Conservation (phyloP, 2,888 invertebrate genomes). For the Cephonodes hylas region DNA sequence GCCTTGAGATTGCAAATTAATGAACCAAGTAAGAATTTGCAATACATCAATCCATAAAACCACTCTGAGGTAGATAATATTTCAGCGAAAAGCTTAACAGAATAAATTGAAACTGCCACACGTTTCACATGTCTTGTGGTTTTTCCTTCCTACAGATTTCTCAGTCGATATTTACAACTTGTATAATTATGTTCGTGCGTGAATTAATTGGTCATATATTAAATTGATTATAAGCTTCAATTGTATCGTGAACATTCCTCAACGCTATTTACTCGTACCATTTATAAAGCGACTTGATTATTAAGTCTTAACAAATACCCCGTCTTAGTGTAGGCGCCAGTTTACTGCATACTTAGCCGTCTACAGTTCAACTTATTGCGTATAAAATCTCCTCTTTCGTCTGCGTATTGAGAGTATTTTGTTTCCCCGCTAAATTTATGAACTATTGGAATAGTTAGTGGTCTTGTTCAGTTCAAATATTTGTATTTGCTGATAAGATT, state of each 20-base stretch:
- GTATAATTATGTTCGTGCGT: not conserved
- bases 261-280: conserved; percentile 17
- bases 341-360: conserved; percentile 7
- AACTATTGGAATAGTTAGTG: not conserved
- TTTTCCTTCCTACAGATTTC: conserved; percentile 22
- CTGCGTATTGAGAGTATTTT: not conserved
- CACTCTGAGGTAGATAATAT: not conserved
- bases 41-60: not conserved
- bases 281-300: conserved; percentile 9
- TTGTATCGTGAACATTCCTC: conserved; percentile 20
- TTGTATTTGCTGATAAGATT: not conserved
- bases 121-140: conserved; percentile 48
- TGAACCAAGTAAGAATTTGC: not conserved
- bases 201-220: conserved; percentile 4
- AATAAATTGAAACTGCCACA: conserved; percentile 32
- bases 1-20: not conserved
- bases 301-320: not conserved
- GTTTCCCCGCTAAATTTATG: not conserved
- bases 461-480: not conserved
- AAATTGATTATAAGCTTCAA: conserved; percentile 14
- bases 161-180: not conserved
- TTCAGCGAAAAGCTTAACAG: not conserved
- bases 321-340: not conserved
- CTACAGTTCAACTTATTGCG: not conserved
- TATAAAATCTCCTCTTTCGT: not conserved